phyloP scores from a whole-genome alignment of 2,113 vertebrate genomes.

The Vimba vimba region DNA sequence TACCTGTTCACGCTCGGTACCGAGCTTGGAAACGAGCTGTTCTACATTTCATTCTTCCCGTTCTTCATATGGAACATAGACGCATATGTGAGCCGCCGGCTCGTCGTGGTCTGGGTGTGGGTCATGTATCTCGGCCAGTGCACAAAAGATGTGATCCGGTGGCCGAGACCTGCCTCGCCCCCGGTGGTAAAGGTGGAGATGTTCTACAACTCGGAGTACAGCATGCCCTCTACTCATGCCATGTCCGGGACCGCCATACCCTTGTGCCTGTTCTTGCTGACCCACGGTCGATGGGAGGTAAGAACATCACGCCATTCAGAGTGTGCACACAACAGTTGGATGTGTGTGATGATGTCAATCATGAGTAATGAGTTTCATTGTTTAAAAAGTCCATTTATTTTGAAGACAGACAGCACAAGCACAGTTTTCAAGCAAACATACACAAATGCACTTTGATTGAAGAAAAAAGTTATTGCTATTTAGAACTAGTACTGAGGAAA shows the following conservation, averaged over 20 bases:
- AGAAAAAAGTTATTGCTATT: not conserved
- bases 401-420: not conserved
- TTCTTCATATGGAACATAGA: conserved; percentile 95
- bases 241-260: conserved; percentile 98
- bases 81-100: conserved; percentile 83
- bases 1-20: conserved; percentile 93
- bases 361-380: not conserved
- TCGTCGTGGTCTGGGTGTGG: conserved; percentile 93
- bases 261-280: conserved; percentile 86
- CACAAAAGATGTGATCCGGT: conserved; percentile 93
- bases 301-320: conserved; percentile 31
- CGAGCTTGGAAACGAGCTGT: conserved; percentile 94
- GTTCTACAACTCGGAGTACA: conserved; percentile 98
- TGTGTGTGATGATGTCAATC: not conserved
- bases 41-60: conserved; percentile 94
- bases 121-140: conserved; percentile 98
- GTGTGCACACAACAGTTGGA: not conserved
- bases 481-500: not conserved
- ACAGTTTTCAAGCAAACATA: not conserved
- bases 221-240: conserved; percentile 98
- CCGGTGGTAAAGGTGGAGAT: conserved; percentile 95
- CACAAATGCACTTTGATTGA: not conserved
- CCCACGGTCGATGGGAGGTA: conserved; percentile 93
- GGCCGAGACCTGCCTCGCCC: conserved; percentile 90
- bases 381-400: not conserved